A percentile compares a stretch with the other conserved stretches of the same genome.
Conservation (phyloP, 92 coral and sea anemone genomes). For the Galaxea fascicularis region DNA sequence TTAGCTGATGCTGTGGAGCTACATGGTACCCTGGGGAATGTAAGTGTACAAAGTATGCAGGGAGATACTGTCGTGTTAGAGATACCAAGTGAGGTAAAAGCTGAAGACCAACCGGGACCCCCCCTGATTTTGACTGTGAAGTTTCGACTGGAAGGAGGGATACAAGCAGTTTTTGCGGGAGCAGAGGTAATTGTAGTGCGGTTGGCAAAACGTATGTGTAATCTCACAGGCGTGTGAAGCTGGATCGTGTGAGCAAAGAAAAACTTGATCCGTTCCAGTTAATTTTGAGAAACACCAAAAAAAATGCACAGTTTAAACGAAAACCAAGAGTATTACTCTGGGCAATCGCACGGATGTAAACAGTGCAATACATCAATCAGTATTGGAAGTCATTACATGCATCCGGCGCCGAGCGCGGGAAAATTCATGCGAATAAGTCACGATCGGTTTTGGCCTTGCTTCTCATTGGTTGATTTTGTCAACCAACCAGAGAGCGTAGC, state of each 20-base stretch:
- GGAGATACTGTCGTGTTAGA: constrained; percentile 79
- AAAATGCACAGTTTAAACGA: too few relatives aligned
- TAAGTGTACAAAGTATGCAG: constrained; percentile 62
- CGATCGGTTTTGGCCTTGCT: constrained; percentile 8
- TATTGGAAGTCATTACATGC: too few relatives aligned
- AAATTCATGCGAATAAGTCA: not conserved
- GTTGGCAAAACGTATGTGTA: too few relatives aligned
- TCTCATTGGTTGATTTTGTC: too few relatives aligned
- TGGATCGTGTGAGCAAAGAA: too few relatives aligned
- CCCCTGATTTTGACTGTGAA: constrained; percentile 70
- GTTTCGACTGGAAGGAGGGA: constrained; percentile 60
- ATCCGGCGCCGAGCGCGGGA: constrained; percentile 25
- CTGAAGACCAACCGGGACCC: constrained; percentile 13
- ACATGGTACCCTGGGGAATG: constrained; percentile 55
- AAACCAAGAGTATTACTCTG: too few relatives aligned
- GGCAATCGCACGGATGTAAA: too few relatives aligned
- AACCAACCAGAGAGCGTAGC: too few relatives aligned
- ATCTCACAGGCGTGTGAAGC: too few relatives aligned
- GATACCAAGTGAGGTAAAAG: constrained; percentile 40
- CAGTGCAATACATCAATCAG: too few relatives aligned
- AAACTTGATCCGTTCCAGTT: too few relatives aligned
- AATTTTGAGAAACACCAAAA: too few relatives aligned
- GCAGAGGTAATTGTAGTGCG: constrained; percentile 21
- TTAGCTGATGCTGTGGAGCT: constrained; percentile 50
- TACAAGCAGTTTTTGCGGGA: constrained; percentile 42